Conservation (phyloP, 2,797 vertebrate species). For the Lepilemur ruficaudatus region DNA sequence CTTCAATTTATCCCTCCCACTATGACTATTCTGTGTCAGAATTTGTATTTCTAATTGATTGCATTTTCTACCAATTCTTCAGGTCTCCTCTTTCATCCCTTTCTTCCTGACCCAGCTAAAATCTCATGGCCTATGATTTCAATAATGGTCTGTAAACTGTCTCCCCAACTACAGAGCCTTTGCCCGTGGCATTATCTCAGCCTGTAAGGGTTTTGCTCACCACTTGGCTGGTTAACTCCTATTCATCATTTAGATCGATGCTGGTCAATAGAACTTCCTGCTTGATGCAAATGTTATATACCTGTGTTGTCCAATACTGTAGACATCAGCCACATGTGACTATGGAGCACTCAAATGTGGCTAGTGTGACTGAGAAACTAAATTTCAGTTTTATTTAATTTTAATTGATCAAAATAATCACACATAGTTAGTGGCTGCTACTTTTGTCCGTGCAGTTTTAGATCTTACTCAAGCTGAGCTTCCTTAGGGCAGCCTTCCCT, state of each 20-base stretch:
- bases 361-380: background rate
- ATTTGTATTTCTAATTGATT: background rate
- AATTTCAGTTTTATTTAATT: background rate
- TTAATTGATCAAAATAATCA: background rate
- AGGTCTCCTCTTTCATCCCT: background rate
- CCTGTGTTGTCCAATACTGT: background rate
- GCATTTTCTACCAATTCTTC: background rate
- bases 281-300: background rate
- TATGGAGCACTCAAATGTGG: background rate
- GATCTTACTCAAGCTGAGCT: background rate
- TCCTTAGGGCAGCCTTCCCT: background rate
- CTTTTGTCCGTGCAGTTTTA: background rate
- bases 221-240: background rate
- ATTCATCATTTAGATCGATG: background rate
- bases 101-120: background rate
- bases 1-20: background rate
- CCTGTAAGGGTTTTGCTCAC: background rate
- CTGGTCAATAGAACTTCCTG: background rate
- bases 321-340: background rate
- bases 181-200: background rate
- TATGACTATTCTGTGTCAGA: background rate
- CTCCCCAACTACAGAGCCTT: background rate
- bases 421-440: background rate
- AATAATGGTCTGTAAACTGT: background rate
- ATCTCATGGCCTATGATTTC: background rate